Conservation (phyloP, 2,888 invertebrate species). For the Anoplius nigerrimus region DNA sequence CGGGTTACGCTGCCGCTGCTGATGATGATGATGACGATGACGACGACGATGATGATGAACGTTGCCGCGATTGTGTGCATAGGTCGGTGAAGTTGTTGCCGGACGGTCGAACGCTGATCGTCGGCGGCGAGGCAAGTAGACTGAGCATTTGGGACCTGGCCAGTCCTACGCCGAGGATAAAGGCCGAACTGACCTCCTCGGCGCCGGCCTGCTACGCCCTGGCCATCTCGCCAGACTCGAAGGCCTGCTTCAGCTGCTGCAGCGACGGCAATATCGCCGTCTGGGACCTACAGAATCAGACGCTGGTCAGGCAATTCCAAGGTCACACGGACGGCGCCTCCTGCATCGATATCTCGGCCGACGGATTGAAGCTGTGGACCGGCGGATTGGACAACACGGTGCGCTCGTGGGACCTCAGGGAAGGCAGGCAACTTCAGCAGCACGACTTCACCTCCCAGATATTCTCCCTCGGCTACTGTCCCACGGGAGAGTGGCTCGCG, state of each 20-base stretch:
- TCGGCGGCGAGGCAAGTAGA: conserved; percentile 96
- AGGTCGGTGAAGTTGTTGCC: conserved; percentile 94
- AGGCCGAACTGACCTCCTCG: conserved; percentile 93
- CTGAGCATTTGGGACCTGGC: conserved; percentile 97
- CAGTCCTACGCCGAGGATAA: conserved; percentile 91
- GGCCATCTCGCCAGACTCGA: conserved; percentile 95
- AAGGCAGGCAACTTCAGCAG: conserved; percentile 93
- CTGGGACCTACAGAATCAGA: conserved; percentile 96
- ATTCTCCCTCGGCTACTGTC: conserved; percentile 96
- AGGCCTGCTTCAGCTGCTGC: conserved; percentile 98
- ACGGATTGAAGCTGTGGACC: conserved; percentile 95
- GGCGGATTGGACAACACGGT: conserved; percentile 97
- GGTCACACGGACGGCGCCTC: conserved; percentile 97
- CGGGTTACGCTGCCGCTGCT: too few relatives aligned
- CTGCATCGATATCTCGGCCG: conserved; percentile 95
- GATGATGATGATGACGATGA: too few relatives aligned
- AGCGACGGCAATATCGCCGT: conserved; percentile 97
- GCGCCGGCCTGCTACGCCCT: conserved; percentile 98
- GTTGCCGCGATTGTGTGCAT: not conserved
- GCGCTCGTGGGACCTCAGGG: conserved; percentile 93
- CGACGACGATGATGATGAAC: too few relatives aligned
- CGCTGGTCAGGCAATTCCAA: conserved; percentile 90
- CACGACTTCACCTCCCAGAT: conserved; percentile 95
- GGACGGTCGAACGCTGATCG: conserved; percentile 94
- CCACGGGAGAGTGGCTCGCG: conserved; percentile 95